Percentiles rank a stretch among this genome's conserved stretches.
phyloP scores from a whole-genome alignment of 2,113 vertebrate species.

The Ochotona princeps region DNA sequence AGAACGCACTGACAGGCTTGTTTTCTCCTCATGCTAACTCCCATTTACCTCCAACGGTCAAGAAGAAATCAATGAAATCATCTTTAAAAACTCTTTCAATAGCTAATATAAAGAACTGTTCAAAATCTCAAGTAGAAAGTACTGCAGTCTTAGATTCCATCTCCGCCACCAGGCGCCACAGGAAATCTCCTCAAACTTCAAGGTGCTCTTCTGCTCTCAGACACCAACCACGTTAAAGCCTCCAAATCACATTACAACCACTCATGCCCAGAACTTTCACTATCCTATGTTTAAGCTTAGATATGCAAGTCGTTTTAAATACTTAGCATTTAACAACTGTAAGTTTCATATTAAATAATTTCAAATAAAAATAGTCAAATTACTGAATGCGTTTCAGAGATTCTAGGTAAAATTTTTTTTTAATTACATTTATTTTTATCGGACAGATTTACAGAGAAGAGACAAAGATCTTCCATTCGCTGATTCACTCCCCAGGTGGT shows the following conservation, averaged over 20 bases:
- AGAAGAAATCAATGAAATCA: constrained; percentile 34
- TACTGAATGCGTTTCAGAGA: constrained; percentile 16
- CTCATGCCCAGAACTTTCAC: background rate
- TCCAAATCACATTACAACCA: constrained; percentile 39
- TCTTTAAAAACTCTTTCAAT: constrained; percentile 45
- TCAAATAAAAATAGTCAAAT: background rate
- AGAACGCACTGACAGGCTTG: background rate
- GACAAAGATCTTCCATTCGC: too few relatives aligned
- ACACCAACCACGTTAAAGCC: constrained; percentile 13
- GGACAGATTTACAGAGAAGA: too few relatives aligned
- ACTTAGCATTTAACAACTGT: background rate
- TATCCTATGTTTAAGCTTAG: constrained; percentile 21
- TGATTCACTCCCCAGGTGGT: too few relatives aligned
- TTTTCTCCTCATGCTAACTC: constrained; percentile 2
- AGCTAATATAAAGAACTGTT: constrained; percentile 12
- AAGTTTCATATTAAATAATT: too few relatives aligned
- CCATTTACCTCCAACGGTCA: constrained; percentile 33
- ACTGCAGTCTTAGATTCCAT: constrained; percentile 14
- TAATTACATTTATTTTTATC: too few relatives aligned
- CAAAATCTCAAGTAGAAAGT: constrained; percentile 10
- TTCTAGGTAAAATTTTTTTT: too few relatives aligned
- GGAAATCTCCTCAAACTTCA: constrained; percentile 7
- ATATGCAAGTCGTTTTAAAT: too few relatives aligned
- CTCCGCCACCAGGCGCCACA: constrained; percentile 11
- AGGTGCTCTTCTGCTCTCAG: constrained; percentile 20